A percentile compares a stretch with the other conserved stretches of the same genome.
phyloP scores from a whole-genome alignment of 1,140 invertebrate species.

The Drosophila aff. region DNA sequence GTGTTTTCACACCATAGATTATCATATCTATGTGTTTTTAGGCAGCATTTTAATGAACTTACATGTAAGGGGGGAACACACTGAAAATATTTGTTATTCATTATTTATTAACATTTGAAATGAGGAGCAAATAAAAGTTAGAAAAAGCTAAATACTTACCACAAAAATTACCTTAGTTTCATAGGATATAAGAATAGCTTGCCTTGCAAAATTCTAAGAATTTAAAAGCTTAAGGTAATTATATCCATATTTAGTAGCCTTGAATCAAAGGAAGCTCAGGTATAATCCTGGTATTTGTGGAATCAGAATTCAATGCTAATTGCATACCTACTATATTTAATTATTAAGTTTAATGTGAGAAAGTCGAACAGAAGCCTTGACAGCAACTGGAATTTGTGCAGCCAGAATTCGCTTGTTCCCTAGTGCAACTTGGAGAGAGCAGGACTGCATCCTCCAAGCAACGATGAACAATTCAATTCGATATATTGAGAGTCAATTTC shows the following conservation, averaged over 20 bases:
- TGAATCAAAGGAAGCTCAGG: background rate
- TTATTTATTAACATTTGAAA: background rate
- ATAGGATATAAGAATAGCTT: background rate
- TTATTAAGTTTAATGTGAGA: background rate
- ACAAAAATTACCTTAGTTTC: background rate
- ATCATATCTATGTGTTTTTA: background rate
- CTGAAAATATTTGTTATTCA: background rate
- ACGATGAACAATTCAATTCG: slow-evolving; percentile 41
- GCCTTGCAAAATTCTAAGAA: background rate
- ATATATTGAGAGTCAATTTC: slow-evolving; percentile 55
- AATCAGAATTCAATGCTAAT: slow-evolving; percentile 1
- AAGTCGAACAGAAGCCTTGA: background rate
- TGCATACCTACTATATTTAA: background rate
- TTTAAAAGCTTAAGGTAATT: background rate
- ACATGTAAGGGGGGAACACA: no score
- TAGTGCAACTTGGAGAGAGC: background rate
- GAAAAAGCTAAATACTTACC: background rate
- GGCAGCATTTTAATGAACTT: background rate
- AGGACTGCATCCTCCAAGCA: slow-evolving; percentile 15
- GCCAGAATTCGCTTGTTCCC: background rate
- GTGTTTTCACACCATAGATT: background rate
- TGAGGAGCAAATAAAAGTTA: background rate
- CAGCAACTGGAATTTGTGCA: background rate
- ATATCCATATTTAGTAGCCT: background rate
- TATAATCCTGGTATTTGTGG: background rate